phyloP scores from a whole-genome alignment of 2,888 invertebrate species.

The Drosophila macrothrix region DNA sequence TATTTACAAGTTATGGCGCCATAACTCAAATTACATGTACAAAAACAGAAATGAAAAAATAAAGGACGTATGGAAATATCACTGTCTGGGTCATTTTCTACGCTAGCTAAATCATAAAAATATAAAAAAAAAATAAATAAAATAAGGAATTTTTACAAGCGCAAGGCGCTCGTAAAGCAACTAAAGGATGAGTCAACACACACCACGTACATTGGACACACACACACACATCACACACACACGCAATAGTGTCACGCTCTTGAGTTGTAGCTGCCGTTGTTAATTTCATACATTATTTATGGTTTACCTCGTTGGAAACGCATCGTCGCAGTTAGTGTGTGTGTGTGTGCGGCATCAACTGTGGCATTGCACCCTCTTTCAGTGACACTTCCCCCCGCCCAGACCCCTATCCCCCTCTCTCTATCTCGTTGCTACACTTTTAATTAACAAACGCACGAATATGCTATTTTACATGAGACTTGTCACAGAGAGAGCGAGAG shows the following conservation, averaged over 20 bases:
- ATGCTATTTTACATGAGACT: slow-evolving; percentile 70
- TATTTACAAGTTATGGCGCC: slow-evolving; percentile 40
- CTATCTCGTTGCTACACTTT: slow-evolving; percentile 54
- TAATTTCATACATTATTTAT: slow-evolving; percentile 84
- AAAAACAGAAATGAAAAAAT: neutral
- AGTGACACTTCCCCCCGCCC: slow-evolving; percentile 1
- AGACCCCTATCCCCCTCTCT: neutral
- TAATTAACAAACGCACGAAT: slow-evolving; percentile 80
- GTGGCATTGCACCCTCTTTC: slow-evolving; percentile 51
- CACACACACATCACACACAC: neutral
- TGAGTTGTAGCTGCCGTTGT: slow-evolving; percentile 65
- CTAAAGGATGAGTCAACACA: slow-evolving; percentile 30
- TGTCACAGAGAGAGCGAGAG: slow-evolving; percentile 22
- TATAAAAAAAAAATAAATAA: neutral
- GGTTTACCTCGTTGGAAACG: slow-evolving; percentile 82
- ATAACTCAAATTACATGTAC: slow-evolving; percentile 29
- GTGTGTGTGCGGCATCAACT: slow-evolving; percentile 8
- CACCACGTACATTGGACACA: neutral
- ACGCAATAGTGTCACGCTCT: slow-evolving; percentile 49
- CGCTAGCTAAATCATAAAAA: slow-evolving; percentile 16
- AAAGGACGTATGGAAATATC: neutral
- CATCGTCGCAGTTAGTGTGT: slow-evolving; percentile 46
- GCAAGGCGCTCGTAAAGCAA: slow-evolving; percentile 6
- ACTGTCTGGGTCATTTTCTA: slow-evolving; percentile 15
- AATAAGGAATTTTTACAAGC: slow-evolving; percentile 20